Base-by-base conservation (phyloP, 2,888 invertebrate genomes). In the Operophtera brumata region DNA sequence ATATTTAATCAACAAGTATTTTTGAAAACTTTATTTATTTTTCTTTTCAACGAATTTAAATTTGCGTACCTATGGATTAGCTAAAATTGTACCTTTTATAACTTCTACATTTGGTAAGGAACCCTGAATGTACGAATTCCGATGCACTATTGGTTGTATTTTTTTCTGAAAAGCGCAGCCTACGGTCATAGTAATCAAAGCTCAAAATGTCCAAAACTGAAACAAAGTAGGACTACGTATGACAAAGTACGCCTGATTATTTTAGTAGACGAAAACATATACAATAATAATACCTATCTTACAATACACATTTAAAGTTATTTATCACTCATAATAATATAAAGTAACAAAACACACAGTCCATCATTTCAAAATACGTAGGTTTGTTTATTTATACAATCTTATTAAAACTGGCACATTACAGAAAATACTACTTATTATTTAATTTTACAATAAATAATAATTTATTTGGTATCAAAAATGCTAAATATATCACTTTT, bases 391-490 rank as follows among this genome's bases (percentile, higher is more conserved):
- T 25, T 43, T 50, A 54, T 44, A 54, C 54, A 49, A 65, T 65
- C 67, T 71, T 67, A 66, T 65, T 54, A 50, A 42, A 65, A 85
- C 85, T 85, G 85, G 84, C 85, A 82, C 84, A 64, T 61, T 62
- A 59, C 14, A 48, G 44, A 43, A 57, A 46, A 42, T 4, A 14
- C 14, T 32, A 14, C 10, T 11, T 45, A n/a, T 43, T 45, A 36
- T 6, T 34, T 34, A 67, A 69, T 70, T 75, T 70, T 77, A 80
- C 72, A 82, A 86, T 84, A 86, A 86, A 82, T 84, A 70, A 78
- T 74, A 67, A 71, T 68, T 69, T 82, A 84, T 87, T 87, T 88
- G 87, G 87, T 83, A 86, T 88, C 86, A 80, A 77, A 78, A 56
- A 62, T 63, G 62, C 59, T 62, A 54, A 52, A 54, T 26, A 36